Conservation (phyloP, 2,797 vertebrate species). For the Apodemus agrarius region DNA sequence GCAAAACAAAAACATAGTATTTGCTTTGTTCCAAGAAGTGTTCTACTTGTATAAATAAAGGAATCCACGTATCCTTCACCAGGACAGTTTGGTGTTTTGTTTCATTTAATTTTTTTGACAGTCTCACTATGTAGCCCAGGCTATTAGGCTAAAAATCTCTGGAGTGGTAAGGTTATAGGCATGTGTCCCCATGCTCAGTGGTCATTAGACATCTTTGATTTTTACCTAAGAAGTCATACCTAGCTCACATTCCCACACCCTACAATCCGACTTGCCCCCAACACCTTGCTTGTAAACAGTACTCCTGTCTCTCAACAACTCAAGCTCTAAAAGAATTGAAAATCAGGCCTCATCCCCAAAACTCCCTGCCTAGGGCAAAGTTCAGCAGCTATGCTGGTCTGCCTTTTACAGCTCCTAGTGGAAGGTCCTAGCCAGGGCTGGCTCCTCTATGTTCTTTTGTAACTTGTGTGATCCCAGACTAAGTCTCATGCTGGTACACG, state of each 20-base stretch:
- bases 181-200: not conserved
- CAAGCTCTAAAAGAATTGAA: constrained; percentile 32
- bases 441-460: not conserved
- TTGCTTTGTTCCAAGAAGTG: not conserved
- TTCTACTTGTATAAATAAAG: constrained; percentile 4
- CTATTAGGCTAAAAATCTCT: not conserved
- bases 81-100: not conserved
- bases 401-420: not conserved
- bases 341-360: not conserved
- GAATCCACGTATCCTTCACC: not conserved
- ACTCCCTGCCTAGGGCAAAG: not conserved
- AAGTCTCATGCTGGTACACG: not conserved
- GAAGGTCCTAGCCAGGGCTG: not conserved
- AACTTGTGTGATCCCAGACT: not conserved
- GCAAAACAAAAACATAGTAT: not conserved
- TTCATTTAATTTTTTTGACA: not conserved
- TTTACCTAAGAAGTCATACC: not conserved
- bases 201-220: not conserved
- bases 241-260: not conserved
- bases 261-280: not conserved
- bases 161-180: not conserved
- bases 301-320: not conserved
- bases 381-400: not conserved
- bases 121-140: not conserved
- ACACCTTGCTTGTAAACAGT: not conserved